phyloP scores from a whole-genome alignment of 2,797 vertebrate species.

The Xerus rutilus region DNA sequence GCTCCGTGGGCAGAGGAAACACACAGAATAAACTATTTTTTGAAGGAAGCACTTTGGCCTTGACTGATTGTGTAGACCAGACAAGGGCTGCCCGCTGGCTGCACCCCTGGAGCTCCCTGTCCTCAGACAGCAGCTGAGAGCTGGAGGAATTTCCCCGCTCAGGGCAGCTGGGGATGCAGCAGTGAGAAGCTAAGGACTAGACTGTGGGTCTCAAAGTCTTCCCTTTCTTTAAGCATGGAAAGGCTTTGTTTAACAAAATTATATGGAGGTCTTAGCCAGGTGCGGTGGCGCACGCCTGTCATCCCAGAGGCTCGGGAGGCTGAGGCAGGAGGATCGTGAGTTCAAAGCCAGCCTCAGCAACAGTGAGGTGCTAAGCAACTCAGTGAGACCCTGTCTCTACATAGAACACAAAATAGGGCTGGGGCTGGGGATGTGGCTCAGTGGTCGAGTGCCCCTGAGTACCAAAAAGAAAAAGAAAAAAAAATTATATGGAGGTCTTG shows the following conservation, averaged over 20 bases:
- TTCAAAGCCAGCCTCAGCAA: too few species aligned
- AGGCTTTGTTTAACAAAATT: neutral
- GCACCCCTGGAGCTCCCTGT: fast-evolving
- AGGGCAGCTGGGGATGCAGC: neutral
- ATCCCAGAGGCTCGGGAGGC: too few species aligned
- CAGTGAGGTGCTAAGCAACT: too few species aligned
- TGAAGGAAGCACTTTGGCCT: slow-evolving; percentile 62
- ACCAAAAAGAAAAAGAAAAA: too few species aligned
- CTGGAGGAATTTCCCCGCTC: neutral
- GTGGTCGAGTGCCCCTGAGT: too few species aligned
- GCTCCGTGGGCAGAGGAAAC: neutral
- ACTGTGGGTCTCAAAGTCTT: neutral
- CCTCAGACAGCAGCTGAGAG: neutral
- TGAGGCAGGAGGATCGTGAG: too few species aligned
- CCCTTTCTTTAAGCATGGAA: neutral
- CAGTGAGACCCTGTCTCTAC: too few species aligned
- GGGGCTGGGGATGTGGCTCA: too few species aligned
- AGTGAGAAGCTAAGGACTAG: too few species aligned
- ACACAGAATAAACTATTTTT: slow-evolving; percentile 77
- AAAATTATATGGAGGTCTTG: neutral
- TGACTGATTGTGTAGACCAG: neutral
- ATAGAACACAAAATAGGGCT: too few species aligned
- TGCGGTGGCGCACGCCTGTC: too few species aligned
- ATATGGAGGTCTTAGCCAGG: neutral
- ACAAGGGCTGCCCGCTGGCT: neutral